Evolutionary conservation across 2,888 invertebrate genomes (phyloP).

Genomic region (Caenorhabditis sinica): DNA sequence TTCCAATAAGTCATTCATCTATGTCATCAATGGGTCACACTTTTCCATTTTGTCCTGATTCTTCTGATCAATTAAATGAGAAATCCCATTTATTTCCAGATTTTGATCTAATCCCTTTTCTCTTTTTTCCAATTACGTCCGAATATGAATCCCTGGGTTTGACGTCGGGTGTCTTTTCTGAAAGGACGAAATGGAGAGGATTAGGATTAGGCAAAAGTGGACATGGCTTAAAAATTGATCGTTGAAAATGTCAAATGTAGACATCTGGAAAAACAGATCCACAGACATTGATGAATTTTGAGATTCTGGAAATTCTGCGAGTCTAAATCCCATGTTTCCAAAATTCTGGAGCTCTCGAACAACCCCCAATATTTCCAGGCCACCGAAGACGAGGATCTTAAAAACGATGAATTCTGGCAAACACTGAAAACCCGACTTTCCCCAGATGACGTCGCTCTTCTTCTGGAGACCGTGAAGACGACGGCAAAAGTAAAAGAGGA

Average conservation of each 20-base stretch:
- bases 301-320: no score
- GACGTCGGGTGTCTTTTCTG: slow-evolving; percentile 19
- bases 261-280: no score
- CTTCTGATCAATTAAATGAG: no score
- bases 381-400: slow-evolving; percentile 45
- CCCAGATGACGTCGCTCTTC: slow-evolving; percentile 13
- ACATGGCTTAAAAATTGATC: no score
- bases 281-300: no score
- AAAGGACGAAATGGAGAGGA: slow-evolving; percentile 22
- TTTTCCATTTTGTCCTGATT: no score
- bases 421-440: slow-evolving; percentile 16
- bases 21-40: no score
- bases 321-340: neutral
- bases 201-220: slow-evolving; percentile 6
- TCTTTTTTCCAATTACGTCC: no score
- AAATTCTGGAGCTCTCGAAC: neutral
- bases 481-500: slow-evolving; percentile 33
- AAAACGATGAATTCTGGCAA: slow-evolving; percentile 41
- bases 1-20: no score
- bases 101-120: slow-evolving; percentile 34
- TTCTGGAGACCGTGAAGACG: slow-evolving; percentile 46
- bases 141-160: no score
- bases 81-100: no score
- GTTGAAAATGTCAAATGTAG: no score
- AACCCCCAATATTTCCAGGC: slow-evolving; percentile 4